A percentile compares a stretch with the other conserved stretches of the same genome.
Conservation (phyloP, 2,888 invertebrate species). For the Drepanosiphum platanoidis region DNA sequence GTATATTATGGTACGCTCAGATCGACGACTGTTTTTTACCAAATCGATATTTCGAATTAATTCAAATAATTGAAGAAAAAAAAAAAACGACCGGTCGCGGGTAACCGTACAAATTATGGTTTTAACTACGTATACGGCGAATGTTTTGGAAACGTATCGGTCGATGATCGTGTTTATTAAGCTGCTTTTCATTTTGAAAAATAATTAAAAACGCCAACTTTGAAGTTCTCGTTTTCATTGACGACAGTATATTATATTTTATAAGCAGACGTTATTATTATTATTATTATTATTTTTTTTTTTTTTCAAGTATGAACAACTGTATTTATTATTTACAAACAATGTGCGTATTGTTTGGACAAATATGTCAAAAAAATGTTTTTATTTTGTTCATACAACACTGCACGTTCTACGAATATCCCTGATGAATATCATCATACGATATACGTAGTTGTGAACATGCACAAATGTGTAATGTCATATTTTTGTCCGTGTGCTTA, state of each 20-base stretch:
- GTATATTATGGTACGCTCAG: no score
- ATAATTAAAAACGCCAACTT: no score
- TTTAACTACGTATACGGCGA: no score
- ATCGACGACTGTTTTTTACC: no score
- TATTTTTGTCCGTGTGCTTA: background rate
- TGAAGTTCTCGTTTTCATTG: background rate
- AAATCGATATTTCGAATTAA: no score
- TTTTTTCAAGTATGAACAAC: conserved; percentile 37
- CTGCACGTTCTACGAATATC: background rate
- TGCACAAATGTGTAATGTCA: conserved; percentile 15
- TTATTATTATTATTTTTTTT: background rate
- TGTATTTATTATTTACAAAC: background rate
- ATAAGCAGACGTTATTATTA: no score
- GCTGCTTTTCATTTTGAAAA: no score
- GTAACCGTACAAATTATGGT: no score
- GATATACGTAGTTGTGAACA: background rate
- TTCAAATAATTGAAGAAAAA: background rate
- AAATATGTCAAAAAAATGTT: conserved; percentile 1
- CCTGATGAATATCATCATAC: background rate
- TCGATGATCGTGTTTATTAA: no score
- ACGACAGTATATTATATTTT: background rate
- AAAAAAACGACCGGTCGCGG: background rate
- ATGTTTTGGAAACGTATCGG: no score
- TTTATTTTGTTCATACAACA: background rate
- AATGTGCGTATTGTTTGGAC: background rate